Evolutionary conservation across 2,113 vertebrate species (phyloP).

Genomic region (Delphinapterus leucas): DNA sequence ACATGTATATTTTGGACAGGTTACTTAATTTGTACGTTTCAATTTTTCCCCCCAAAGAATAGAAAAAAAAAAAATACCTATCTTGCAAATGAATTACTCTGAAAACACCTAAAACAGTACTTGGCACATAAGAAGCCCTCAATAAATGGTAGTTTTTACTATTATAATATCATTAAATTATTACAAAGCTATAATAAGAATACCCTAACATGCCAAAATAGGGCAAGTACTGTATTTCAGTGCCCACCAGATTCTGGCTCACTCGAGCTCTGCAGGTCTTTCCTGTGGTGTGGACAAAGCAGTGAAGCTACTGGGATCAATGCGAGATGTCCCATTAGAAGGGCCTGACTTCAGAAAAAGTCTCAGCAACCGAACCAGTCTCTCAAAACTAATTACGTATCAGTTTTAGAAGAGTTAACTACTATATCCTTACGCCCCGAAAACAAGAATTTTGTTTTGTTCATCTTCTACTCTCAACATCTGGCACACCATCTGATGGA

Average conservation of each 20-base stretch:
- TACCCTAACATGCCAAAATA: neutral
- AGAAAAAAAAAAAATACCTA: neutral
- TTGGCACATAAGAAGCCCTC: neutral
- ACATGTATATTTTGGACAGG: neutral
- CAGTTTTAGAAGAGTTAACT: neutral
- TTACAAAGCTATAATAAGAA: neutral
- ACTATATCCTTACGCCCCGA: neutral
- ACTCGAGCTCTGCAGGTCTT: neutral
- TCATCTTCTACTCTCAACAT: neutral
- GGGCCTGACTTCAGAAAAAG: neutral
- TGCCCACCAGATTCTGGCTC: neutral
- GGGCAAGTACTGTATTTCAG: neutral
- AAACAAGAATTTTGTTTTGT: neutral
- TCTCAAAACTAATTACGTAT: neutral
- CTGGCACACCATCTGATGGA: neutral
- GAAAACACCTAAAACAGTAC: neutral
- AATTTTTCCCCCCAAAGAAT: neutral
- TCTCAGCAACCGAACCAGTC: neutral
- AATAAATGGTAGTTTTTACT: neutral
- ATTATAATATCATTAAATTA: neutral
- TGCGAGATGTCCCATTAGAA: neutral
- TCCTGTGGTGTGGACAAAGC: neutral
- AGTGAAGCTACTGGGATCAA: neutral
- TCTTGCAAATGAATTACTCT: neutral
- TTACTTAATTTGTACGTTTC: neutral